phyloP scores from a whole-genome alignment of 2,113 vertebrate species.

The Dipodomys merriami region DNA sequence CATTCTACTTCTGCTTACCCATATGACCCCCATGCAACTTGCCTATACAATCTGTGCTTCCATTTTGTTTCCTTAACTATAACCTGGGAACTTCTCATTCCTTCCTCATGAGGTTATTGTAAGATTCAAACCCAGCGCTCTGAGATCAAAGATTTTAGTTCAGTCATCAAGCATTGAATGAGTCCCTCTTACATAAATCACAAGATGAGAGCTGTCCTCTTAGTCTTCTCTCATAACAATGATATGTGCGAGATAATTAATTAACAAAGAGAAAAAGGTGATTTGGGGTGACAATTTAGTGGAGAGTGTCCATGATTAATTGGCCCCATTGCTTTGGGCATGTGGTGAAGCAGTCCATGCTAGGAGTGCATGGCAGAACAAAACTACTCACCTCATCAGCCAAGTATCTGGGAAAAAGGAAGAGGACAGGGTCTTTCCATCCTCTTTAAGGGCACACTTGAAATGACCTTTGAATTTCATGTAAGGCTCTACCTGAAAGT shows the following conservation, averaged over 20 bases:
- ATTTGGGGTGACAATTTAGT: neutral
- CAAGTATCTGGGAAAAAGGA: neutral
- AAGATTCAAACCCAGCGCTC: neutral
- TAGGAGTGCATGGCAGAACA: neutral
- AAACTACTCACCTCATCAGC: neutral
- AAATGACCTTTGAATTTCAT: neutral
- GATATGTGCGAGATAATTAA: neutral
- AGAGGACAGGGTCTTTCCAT: neutral
- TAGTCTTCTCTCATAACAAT: neutral
- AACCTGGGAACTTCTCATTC: neutral
- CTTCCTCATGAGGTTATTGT: neutral
- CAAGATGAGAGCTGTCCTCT: neutral
- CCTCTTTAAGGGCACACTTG: neutral
- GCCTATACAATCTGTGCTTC: neutral
- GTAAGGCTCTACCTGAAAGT: neutral
- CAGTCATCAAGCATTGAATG: neutral
- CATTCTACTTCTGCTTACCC: neutral
- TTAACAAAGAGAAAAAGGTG: neutral
- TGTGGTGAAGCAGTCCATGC: neutral
- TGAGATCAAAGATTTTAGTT: constrained; percentile 11
- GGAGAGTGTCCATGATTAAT: neutral
- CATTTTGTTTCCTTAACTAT: constrained; percentile 1
- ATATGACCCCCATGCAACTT: neutral
- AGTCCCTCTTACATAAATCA: neutral
- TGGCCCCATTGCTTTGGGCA: neutral